phyloP scores from a whole-genome alignment of 2,888 invertebrate genomes.

The Ophonus ardosiacus region DNA sequence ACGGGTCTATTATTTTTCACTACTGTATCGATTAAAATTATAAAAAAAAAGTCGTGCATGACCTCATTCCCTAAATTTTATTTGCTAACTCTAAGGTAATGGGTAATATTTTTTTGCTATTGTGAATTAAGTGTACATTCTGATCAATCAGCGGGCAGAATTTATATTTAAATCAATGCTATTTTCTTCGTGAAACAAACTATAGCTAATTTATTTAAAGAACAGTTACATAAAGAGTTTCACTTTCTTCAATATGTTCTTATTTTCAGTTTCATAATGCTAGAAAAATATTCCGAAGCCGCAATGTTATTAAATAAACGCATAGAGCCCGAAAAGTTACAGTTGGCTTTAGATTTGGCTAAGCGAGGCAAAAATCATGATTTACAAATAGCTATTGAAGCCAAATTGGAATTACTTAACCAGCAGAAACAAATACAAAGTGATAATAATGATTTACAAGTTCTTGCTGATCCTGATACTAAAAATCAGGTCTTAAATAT shows the following conservation, averaged over 20 bases:
- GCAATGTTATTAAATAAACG: slow-evolving; percentile 79
- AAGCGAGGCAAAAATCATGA: slow-evolving; percentile 75
- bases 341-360: slow-evolving; percentile 81
- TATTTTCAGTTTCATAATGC: slow-evolving; percentile 78
- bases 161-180: too few relatives aligned
- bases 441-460: not conserved
- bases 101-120: too few relatives aligned
- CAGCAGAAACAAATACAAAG: not conserved
- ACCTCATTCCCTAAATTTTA: too few relatives aligned
- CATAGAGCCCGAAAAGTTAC: slow-evolving; percentile 77
- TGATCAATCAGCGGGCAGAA: too few relatives aligned
- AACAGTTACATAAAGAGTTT: too few relatives aligned
- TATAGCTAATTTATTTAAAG: too few relatives aligned
- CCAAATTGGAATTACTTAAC: slow-evolving; percentile 48
- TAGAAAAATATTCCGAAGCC: slow-evolving; percentile 80
- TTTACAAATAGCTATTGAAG: slow-evolving; percentile 67
- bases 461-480: not conserved
- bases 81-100: too few relatives aligned
- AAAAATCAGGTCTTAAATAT: slow-evolving; percentile 10
- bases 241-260: not conserved
- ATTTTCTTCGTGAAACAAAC: too few relatives aligned
- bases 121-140: too few relatives aligned
- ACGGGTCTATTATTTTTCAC: too few relatives aligned
- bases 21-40: too few relatives aligned
- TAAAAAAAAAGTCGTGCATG: too few relatives aligned